phyloP scores from a whole-genome alignment of 2,888 invertebrate genomes.

The Mythimna pallens region DNA sequence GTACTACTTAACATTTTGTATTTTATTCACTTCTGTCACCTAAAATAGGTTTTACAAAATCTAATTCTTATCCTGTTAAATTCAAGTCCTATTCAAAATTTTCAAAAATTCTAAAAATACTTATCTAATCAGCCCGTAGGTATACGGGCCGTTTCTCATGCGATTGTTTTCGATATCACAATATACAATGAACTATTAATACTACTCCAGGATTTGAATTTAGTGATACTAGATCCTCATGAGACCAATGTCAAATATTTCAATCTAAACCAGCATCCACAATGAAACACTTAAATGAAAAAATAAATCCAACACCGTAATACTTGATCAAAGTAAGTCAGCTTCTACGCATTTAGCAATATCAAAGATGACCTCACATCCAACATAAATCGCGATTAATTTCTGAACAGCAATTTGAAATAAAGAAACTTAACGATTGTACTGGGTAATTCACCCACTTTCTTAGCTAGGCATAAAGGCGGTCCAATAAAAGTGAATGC shows the following conservation, averaged over 20 bases:
- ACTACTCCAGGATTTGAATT: neutral
- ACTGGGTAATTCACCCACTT: slow-evolving; percentile 74
- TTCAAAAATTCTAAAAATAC: too few species aligned
- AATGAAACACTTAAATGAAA: neutral
- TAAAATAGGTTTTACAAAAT: too few species aligned
- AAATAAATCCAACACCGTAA: neutral
- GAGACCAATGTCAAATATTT: neutral
- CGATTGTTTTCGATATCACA: too few species aligned
- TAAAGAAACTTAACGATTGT: slow-evolving; percentile 67
- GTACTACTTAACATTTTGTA: too few species aligned
- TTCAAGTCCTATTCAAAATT: too few species aligned
- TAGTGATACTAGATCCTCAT: neutral
- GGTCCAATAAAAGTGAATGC: slow-evolving; percentile 68
- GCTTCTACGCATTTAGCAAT: neutral
- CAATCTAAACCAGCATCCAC: neutral
- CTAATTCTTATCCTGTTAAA: too few species aligned
- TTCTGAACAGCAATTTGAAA: slow-evolving; percentile 47
- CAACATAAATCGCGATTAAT: slow-evolving; percentile 16
- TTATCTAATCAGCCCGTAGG: too few species aligned
- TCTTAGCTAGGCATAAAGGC: slow-evolving; percentile 58
- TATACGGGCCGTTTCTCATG: too few species aligned
- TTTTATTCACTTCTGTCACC: too few species aligned
- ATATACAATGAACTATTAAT: too few species aligned
- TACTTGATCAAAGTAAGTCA: neutral
- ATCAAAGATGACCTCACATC: slow-evolving; percentile 17